These are phyloP conservation scores for Scolopax bukidnonensis DNA, from an alignment of 2,797 vertebrate species.

Conservation along the genomic window DNA sequence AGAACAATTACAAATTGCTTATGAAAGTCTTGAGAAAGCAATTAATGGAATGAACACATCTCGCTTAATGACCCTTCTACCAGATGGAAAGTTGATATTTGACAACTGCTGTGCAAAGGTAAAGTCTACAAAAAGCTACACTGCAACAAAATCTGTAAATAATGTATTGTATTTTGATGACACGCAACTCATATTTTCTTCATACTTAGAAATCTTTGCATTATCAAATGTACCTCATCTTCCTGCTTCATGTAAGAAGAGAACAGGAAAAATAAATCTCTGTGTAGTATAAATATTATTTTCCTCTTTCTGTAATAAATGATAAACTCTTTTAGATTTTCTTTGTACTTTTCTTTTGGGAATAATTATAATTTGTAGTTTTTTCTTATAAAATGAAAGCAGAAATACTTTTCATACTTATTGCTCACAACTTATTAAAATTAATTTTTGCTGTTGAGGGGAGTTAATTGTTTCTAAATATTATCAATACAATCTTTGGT, in stretches of 20 bases:
- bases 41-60: slow-evolving; percentile 76
- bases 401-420: not conserved
- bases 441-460: not conserved
- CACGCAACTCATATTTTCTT: not conserved
- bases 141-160: not conserved
- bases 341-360: not conserved
- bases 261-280: not conserved
- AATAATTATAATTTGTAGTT: not conserved
- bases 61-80: slow-evolving; percentile 53
- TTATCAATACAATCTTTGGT: not conserved
- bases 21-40: slow-evolving; percentile 80
- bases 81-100: slow-evolving; percentile 74
- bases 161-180: not conserved
- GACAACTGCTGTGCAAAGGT: slow-evolving; percentile 86
- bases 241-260: not conserved
- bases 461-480: not conserved
- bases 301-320: not conserved
- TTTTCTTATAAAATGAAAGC: not conserved
- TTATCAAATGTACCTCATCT: not conserved
- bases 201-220: not conserved
- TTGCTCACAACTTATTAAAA: not conserved
- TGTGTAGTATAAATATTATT: not conserved
- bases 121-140: slow-evolving; percentile 15
- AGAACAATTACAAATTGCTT: slow-evolving; percentile 81
- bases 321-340: not conserved